Evolutionary conservation across 1,140 invertebrate species (phyloP).

Genomic region (Brachionus sp.): DNA sequence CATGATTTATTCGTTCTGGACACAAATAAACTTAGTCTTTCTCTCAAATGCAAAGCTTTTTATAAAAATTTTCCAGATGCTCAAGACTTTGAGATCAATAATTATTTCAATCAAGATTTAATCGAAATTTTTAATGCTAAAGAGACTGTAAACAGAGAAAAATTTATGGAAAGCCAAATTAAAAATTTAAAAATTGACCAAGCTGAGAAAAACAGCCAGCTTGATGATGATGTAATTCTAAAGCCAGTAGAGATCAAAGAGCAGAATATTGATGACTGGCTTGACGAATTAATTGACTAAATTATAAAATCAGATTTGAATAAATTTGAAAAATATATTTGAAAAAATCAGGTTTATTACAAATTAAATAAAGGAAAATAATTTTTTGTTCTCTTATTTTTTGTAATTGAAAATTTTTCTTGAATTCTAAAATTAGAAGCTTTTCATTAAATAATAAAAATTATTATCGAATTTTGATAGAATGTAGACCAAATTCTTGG

Average conservation of each 20-base stretch:
- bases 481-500: too few species aligned
- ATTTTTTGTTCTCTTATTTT: too few species aligned
- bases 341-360: too few species aligned
- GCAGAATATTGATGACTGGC: conserved; percentile 24
- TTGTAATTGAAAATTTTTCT: too few species aligned
- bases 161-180: background rate
- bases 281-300: background rate
- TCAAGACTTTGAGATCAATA: background rate
- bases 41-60: background rate
- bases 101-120: background rate
- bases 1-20: background rate
- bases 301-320: background rate
- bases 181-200: background rate
- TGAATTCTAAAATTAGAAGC: too few species aligned
- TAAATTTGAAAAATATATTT: too few species aligned
- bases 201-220: too few species aligned
- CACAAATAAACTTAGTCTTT: background rate
- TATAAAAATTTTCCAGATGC: background rate
- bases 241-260: background rate
- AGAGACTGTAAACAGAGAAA: background rate
- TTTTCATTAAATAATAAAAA: too few species aligned
- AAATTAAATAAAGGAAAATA: too few species aligned
- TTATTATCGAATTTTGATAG: too few species aligned
- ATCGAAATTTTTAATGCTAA: background rate
- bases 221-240: background rate